These are phyloP conservation scores for Hipposideros larvatus DNA, from an alignment of 2,797 vertebrate genomes.

Conservation along the genomic window DNA sequence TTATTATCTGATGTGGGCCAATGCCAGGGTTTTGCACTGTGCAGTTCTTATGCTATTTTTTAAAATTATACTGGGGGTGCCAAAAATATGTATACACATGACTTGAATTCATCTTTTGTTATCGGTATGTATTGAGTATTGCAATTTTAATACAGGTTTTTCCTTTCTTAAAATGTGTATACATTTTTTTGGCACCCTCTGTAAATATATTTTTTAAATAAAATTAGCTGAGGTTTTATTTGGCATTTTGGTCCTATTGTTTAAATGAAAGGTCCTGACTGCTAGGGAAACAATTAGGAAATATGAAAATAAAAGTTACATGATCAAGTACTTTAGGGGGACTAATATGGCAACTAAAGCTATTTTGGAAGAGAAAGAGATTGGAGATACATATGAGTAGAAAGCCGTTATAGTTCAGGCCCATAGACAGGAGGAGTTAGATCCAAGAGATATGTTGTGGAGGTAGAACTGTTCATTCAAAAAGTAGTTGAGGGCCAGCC, in stretches of 20 bases:
- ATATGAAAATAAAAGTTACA: not conserved
- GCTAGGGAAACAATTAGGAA: not conserved
- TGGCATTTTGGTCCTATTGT: not conserved
- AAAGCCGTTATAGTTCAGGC: not conserved
- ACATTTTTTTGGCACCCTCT: too few species aligned
- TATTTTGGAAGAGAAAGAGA: constrained; percentile 53
- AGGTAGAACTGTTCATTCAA: constrained; percentile 13
- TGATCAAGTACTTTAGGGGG: not conserved
- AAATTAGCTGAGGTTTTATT: too few species aligned
- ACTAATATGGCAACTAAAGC: not conserved
- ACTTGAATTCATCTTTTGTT: too few species aligned
- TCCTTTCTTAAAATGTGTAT: too few species aligned
- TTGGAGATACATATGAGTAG: not conserved
- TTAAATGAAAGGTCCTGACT: not conserved
- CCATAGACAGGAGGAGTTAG: not conserved
- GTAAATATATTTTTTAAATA: too few species aligned
- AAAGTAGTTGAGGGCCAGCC: not conserved
- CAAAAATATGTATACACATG: too few species aligned
- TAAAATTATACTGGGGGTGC: not conserved
- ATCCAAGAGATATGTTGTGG: not conserved
- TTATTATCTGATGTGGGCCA: not conserved
- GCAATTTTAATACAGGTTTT: too few species aligned
- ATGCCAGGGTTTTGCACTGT: not conserved
- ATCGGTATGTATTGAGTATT: too few species aligned
- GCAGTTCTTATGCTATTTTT: not conserved